Percentiles rank a stretch among this genome's conserved stretches.
These are phyloP conservation scores for Cavia porcellus DNA, from an alignment of 2,113 vertebrate genomes.

Conservation along the genomic window DNA sequence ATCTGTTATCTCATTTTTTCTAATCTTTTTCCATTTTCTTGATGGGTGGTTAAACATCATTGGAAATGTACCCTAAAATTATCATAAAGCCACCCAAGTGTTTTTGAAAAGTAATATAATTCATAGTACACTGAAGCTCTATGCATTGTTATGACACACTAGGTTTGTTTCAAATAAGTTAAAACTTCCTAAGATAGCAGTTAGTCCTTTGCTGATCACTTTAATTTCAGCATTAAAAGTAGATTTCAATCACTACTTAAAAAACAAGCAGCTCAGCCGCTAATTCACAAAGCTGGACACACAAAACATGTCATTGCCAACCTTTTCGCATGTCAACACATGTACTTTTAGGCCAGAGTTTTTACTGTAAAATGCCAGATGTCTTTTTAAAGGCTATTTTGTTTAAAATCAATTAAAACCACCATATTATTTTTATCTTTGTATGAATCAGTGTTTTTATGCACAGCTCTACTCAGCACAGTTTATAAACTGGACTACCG, in stretches of 20 bases:
- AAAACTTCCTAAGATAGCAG: not conserved
- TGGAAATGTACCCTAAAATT: not conserved
- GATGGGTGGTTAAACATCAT: not conserved
- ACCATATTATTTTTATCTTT: not conserved
- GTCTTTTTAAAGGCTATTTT: not conserved
- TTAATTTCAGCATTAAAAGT: conserved; percentile 16
- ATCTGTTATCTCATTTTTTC: not conserved
- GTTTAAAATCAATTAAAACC: conserved; percentile 7
- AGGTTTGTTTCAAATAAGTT: not conserved
- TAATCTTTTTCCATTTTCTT: not conserved
- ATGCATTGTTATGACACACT: not conserved
- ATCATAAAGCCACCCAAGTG: not conserved
- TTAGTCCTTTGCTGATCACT: not conserved
- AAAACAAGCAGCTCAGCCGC: not conserved
- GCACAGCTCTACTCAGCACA: not conserved
- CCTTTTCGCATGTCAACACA: not conserved
- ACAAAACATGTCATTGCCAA: not conserved
- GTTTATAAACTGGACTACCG: not conserved
- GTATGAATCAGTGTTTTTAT: conserved; percentile 15
- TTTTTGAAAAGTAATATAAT: not conserved
- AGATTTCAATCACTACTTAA: not conserved
- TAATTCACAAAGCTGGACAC: not conserved
- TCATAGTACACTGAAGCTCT: not conserved
- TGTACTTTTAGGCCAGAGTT: not conserved
- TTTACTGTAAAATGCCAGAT: not conserved